These are phyloP conservation scores for Galerucella calmariensis DNA, from an alignment of 2,888 invertebrate species.

Conservation along the genomic window DNA sequence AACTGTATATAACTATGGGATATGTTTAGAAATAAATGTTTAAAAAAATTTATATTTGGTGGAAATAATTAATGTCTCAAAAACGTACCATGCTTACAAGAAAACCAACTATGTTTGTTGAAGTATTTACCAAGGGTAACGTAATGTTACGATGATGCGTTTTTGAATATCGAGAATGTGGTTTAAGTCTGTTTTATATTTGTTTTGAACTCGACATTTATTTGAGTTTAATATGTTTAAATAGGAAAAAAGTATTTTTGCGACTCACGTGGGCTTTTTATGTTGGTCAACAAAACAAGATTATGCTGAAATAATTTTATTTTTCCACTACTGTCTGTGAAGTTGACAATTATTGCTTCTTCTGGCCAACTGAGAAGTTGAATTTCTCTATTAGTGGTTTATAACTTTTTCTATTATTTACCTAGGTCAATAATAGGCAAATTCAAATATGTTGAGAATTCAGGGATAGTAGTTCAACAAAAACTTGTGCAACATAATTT, in stretches of 20 bases:
- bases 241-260: slow-evolving; percentile 11
- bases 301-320: neutral
- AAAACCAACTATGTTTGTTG: slow-evolving; percentile 1
- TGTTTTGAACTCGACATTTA: slow-evolving; percentile 18
- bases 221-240: slow-evolving; percentile 21
- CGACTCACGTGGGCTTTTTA: neutral
- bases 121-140: slow-evolving; percentile 15
- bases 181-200: slow-evolving; percentile 15
- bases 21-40: too few relatives aligned
- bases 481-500: too few relatives aligned
- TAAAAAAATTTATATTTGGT: neutral
- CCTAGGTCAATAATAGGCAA: too few relatives aligned
- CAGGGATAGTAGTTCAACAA: too few relatives aligned
- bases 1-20: too few relatives aligned
- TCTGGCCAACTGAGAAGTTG: too few relatives aligned
- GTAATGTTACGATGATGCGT: slow-evolving; percentile 13
- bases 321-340: neutral
- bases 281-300: neutral
- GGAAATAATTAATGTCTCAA: neutral
- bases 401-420: too few relatives aligned
- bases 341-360: too few relatives aligned
- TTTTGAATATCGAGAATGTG: slow-evolving; percentile 22
- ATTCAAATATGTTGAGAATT: too few relatives aligned
- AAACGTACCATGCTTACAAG: slow-evolving; percentile 1
- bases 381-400: too few relatives aligned